A percentile compares a stretch with the other conserved stretches of the same genome.
These are phyloP conservation scores for Cyrtodaria siliqua DNA, from an alignment of 2,888 invertebrate species.

Conservation along the genomic window DNA sequence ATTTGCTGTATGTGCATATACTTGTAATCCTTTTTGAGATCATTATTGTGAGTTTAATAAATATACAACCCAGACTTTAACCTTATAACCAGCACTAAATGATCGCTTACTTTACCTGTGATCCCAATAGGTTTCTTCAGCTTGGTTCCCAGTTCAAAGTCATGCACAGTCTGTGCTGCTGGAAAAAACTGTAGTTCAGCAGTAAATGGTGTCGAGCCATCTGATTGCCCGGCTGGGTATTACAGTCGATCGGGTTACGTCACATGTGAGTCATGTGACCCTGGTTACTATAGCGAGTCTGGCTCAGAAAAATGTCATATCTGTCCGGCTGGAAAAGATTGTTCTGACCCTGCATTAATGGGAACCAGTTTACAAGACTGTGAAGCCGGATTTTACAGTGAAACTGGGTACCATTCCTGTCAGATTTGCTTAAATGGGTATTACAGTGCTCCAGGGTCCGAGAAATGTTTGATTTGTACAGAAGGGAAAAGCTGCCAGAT, in stretches of 20 bases:
- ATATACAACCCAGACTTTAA: too few species aligned
- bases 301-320: slow-evolving; percentile 71
- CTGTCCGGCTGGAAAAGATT: slow-evolving; percentile 70
- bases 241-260: slow-evolving; percentile 65
- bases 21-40: too few species aligned
- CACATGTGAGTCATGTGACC: slow-evolving; percentile 67
- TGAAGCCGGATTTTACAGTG: slow-evolving; percentile 75
- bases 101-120: too few species aligned
- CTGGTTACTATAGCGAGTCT: slow-evolving; percentile 72
- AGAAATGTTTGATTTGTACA: slow-evolving; percentile 72
- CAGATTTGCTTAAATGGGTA: slow-evolving; percentile 67
- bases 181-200: slow-evolving; percentile 55
- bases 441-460: slow-evolving; percentile 28
- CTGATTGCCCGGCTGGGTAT: slow-evolving; percentile 56
- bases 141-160: slow-evolving; percentile 52
- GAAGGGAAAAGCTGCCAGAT: slow-evolving; percentile 67
- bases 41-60: too few species aligned
- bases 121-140: slow-evolving; percentile 71
- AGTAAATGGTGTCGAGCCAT: slow-evolving; percentile 30
- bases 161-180: slow-evolving; percentile 68
- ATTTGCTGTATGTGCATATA: too few species aligned
- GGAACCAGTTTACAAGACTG: slow-evolving; percentile 60
- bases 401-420: slow-evolving; percentile 72
- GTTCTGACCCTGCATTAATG: slow-evolving; percentile 21
- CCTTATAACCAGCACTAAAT: too few species aligned